Conservation (phyloP, 2,888 invertebrate genomes). For the Acronicta psi region DNA sequence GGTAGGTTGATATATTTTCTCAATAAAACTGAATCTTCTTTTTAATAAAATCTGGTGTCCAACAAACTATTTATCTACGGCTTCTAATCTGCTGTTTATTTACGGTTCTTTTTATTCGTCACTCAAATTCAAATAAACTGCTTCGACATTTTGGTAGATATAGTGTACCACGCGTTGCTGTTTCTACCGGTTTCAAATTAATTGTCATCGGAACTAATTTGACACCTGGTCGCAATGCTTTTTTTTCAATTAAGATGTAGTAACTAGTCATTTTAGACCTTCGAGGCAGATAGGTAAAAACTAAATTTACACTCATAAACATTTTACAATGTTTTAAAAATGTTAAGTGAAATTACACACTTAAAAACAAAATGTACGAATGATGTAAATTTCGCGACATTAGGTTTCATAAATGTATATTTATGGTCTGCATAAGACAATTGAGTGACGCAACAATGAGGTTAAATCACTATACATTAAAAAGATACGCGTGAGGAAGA, state of each 20-base stretch:
- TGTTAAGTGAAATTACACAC: background rate
- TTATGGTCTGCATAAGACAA: conserved; percentile 34
- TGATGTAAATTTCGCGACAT: conserved; percentile 33
- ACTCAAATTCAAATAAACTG: background rate
- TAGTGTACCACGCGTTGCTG: no score
- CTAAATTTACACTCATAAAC: no score
- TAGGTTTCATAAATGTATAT: conserved; percentile 29
- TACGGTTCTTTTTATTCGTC: background rate
- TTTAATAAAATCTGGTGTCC: background rate
- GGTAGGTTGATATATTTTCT: no score
- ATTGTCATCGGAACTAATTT: background rate
- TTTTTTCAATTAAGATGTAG: no score
- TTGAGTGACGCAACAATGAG: conserved; percentile 35
- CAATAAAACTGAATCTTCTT: background rate
- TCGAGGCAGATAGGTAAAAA: background rate
- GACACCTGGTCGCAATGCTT: no score
- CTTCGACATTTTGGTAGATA: background rate
- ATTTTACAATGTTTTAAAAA: no score
- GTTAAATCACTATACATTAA: conserved; percentile 42
- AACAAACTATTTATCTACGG: background rate
- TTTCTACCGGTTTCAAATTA: background rate
- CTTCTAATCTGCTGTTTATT: background rate
- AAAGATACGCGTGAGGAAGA: conserved; percentile 41
- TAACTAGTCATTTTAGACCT: background rate
- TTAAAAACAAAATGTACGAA: conserved; percentile 16